phyloP scores from a whole-genome alignment of 2,888 invertebrate species.

The Theretra japonica region DNA sequence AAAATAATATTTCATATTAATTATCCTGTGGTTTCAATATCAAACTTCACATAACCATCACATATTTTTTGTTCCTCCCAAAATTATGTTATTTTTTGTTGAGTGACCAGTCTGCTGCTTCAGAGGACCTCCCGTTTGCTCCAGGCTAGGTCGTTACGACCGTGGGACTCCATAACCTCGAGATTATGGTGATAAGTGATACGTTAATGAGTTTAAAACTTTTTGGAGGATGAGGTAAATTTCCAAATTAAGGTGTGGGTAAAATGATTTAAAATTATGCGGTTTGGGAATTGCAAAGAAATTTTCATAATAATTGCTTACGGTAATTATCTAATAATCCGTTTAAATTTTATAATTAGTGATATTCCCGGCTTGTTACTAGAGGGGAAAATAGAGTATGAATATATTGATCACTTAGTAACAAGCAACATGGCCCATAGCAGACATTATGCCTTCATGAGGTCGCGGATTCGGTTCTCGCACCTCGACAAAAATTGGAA shows the following conservation, averaged over 20 bases:
- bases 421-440: no score
- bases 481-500: no score
- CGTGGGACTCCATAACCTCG: constrained; percentile 72
- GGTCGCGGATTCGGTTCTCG: no score
- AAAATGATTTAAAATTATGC: not conserved
- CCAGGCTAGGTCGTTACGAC: constrained; percentile 77
- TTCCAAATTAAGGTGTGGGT: not conserved
- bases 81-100: not conserved
- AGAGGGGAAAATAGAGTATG: no score
- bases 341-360: not conserved
- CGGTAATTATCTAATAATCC: not conserved
- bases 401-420: no score
- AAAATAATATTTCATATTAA: no score
- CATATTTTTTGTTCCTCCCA: not conserved
- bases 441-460: no score
- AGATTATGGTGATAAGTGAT: constrained; percentile 70
- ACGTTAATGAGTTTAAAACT: constrained; percentile 29
- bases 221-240: not conserved
- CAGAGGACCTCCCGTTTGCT: constrained; percentile 82
- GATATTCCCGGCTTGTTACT: not conserved
- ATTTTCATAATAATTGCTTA: not conserved
- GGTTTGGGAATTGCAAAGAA: constrained; percentile 3
- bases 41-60: not conserved
- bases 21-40: no score
- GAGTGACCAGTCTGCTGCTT: constrained; percentile 69